phyloP scores from a whole-genome alignment of 2,888 invertebrate genomes.

The Calameuta filiformis region DNA sequence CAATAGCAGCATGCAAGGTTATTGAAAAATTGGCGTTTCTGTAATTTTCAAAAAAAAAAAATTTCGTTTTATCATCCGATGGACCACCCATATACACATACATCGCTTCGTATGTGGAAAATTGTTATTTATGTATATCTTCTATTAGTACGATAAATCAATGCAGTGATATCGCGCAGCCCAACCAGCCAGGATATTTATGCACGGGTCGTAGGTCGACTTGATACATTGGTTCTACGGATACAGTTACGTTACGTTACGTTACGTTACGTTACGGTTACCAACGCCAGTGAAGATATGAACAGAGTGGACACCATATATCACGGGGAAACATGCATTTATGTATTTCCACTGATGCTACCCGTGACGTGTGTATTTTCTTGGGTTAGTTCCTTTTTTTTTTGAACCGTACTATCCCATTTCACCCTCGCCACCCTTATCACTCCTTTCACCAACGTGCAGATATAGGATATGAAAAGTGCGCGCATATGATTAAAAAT shows the following conservation, averaged over 20 bases:
- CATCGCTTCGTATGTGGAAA: neutral
- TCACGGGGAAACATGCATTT: conserved; percentile 17
- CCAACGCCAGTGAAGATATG: neutral
- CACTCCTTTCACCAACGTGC: neutral
- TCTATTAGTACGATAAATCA: neutral
- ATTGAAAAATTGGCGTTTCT: neutral
- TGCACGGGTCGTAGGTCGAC: conserved; percentile 22
- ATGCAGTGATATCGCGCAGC: conserved; percentile 17
- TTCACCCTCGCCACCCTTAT: neutral
- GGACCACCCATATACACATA: neutral
- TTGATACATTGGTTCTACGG: neutral
- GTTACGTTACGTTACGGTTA: neutral
- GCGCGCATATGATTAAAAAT: neutral
- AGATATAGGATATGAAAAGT: neutral
- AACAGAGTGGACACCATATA: conserved; percentile 13
- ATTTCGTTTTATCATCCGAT: neutral
- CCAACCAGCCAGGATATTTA: conserved; percentile 31
- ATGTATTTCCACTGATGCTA: neutral
- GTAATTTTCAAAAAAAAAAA: neutral
- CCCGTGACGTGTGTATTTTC: neutral
- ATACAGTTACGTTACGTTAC: neutral
- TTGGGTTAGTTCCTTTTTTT: neutral
- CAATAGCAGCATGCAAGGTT: neutral
- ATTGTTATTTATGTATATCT: neutral
- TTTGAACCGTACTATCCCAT: neutral